Evolutionary conservation across 2,888 invertebrate species (phyloP).

Genomic region (Drosophila stalkeri): DNA sequence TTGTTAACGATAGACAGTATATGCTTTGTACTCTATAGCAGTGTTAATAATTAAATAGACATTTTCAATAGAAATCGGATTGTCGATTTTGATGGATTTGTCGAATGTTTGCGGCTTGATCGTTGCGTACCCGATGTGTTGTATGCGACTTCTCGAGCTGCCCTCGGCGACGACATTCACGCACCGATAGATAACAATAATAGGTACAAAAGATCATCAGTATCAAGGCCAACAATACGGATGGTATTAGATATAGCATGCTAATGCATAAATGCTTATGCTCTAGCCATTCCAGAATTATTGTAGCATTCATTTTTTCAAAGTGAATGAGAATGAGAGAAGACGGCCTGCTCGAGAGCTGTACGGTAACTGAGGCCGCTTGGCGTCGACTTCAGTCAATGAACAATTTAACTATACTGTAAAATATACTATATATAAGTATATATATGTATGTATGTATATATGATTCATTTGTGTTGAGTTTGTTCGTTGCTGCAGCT

Average conservation of each 20-base stretch:
- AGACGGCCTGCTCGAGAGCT: constrained; percentile 25
- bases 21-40: constrained; percentile 13
- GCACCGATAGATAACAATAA: constrained; percentile 41
- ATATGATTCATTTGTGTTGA: constrained; percentile 39
- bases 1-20: not conserved
- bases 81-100: constrained; percentile 15
- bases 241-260: constrained; percentile 30
- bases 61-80: constrained; percentile 21
- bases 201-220: constrained; percentile 33
- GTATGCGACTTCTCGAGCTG: not conserved
- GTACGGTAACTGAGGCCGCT: constrained; percentile 14
- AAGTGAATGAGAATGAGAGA: not conserved
- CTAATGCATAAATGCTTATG: constrained; percentile 3
- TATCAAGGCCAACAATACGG: not conserved
- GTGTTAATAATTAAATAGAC: not conserved
- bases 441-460: constrained; percentile 2
- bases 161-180: constrained; percentile 23
- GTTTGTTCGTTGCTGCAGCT: constrained; percentile 17
- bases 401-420: constrained; percentile 10
- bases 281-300: constrained; percentile 1
- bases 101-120: not conserved
- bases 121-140: not conserved
- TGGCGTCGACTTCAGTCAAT: constrained; percentile 5
- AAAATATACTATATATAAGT: constrained; percentile 8
- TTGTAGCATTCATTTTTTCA: constrained; percentile 30